These are phyloP conservation scores for Chrysaora quinquecirrha DNA, from an alignment of 30 jellyfish, hydroid and myxozoan genomes.

Conservation along the genomic window DNA sequence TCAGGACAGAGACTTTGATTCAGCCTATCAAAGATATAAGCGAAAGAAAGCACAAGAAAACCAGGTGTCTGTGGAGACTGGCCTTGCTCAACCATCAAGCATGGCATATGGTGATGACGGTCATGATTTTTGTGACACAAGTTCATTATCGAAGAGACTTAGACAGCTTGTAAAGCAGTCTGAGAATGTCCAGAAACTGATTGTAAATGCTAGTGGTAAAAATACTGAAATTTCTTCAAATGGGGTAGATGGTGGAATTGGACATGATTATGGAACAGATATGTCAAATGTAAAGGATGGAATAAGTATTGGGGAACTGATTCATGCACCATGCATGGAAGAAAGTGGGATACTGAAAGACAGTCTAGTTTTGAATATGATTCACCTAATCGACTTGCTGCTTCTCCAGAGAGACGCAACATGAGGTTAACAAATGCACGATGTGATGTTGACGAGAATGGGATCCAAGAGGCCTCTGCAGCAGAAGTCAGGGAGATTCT, in stretches of 20 bases:
- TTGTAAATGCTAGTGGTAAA: constrained; percentile 44
- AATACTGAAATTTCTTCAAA: background rate
- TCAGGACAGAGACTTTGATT: background rate
- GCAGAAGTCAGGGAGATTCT: too few species aligned
- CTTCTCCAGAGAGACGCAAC: background rate
- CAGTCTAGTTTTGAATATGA: background rate
- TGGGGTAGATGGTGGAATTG: background rate
- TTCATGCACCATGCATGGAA: background rate
- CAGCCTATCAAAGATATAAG: background rate
- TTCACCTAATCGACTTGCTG: background rate
- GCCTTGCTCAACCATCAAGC: background rate
- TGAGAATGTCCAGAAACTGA: constrained; percentile 75
- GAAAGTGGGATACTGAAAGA: background rate
- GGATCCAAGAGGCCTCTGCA: too few species aligned
- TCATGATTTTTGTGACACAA: constrained; percentile 43
- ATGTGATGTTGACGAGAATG: too few species aligned
- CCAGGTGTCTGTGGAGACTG: background rate
- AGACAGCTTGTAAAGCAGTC: constrained; percentile 83
- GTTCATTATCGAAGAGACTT: constrained; percentile 73
- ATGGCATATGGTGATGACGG: too few species aligned
- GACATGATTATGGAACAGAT: background rate
- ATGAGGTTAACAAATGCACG: background rate
- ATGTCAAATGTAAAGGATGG: background rate
- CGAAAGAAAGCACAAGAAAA: background rate
- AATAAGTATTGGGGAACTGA: background rate